Conservation (phyloP, 1,140 invertebrate genomes). For the Chymomyza costata region DNA sequence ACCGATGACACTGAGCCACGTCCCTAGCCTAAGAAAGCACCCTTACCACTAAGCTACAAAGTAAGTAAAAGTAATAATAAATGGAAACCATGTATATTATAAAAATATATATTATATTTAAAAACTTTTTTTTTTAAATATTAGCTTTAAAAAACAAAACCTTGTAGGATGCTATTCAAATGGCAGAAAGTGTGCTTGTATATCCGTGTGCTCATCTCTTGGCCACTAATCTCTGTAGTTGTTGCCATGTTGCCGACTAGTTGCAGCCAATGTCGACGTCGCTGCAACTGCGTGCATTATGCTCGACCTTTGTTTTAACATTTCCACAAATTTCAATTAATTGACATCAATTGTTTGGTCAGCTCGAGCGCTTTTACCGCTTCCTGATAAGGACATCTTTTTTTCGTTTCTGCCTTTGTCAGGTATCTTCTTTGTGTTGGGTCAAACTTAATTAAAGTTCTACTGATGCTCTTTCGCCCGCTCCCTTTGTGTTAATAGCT, state of each 20-base stretch:
- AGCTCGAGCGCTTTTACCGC: background rate
- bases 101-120: no score
- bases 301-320: slow-evolving; percentile 18
- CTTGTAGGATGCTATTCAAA: no score
- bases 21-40: no score
- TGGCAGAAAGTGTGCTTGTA: background rate
- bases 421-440: slow-evolving; percentile 1
- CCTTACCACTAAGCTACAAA: no score
- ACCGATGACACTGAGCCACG: no score
- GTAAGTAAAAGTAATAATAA: no score
- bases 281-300: slow-evolving; percentile 8
- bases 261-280: slow-evolving; percentile 22
- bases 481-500: slow-evolving; percentile 10
- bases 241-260: slow-evolving; percentile 19
- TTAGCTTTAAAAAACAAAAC: no score
- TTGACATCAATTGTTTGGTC: slow-evolving; percentile 33
- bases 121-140: slow-evolving; percentile 18
- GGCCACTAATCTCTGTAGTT: slow-evolving; percentile 30
- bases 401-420: slow-evolving; percentile 6
- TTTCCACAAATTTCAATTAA: slow-evolving; percentile 27
- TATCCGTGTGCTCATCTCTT: slow-evolving; percentile 20
- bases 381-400: no score
- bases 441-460: slow-evolving; percentile 35
- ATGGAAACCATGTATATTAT: no score
- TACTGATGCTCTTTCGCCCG: slow-evolving; percentile 11